Evolutionary conservation across 2,888 invertebrate genomes (phyloP), one percentile per base, ranked within the genome.

Genomic region (Dynastes hyllus): DNA sequence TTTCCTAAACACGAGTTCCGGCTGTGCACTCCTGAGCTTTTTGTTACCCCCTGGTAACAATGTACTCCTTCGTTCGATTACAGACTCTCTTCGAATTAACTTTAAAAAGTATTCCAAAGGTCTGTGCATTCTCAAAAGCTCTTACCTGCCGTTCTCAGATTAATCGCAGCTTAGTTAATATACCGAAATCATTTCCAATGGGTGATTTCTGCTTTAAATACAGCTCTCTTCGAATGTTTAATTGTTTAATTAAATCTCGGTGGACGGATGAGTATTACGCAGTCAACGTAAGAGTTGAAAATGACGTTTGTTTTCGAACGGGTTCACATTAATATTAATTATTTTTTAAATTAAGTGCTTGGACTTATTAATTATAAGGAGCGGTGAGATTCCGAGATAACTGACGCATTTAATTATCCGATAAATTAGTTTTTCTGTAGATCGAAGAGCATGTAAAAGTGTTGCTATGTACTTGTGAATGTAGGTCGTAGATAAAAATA

Each of bases 51-150:
- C 53, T 27, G 79, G 82, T 83, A 84, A 83, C 83, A 84, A 85
- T 84, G 83, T 84, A 84, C 85, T 85, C 85, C 55, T 58, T 58
- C 85, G 85, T 86, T 86, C 61, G 78, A 78, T 77, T 79, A 27
- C 8, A 22, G 70, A 79, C 77, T 76, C 37, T 22, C 69, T 37
- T 66, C n/a, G 63, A 77, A 61, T 80, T 81, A 83, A 83, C 84
- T 84, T 50, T 61, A 61, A 65, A 71, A 51, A 53, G 45, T n/a
- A 66, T 75, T 79, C 5, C 50, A 53, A 27, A 61, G 50, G 70
- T n/a, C 63, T 61, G 45, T 61, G 22, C 29, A 27, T 79, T 61
- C 76, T 27, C n/a, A 27, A 29, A 50, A 27, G 40, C 45, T 27
- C 13, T 37, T 37, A 5, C 32, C 32, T 5, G 4, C 5, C 32